Base-by-base conservation (phyloP, 2,888 invertebrate genomes). In the Augochlorella aurata region DNA sequence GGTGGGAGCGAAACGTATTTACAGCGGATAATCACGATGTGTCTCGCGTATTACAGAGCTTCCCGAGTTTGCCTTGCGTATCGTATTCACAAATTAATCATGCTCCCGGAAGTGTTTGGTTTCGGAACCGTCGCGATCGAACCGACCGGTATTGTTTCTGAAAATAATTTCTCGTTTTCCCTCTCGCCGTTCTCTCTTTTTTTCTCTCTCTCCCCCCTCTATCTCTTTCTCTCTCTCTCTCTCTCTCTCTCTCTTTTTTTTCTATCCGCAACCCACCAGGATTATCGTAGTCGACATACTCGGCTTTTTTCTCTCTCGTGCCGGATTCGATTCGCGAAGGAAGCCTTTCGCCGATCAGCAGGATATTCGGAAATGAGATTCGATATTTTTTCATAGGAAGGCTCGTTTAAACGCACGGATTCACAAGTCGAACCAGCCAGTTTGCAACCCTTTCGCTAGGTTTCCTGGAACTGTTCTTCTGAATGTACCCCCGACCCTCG, bases 1-100 rank as follows among this genome's bases (percentile, higher is more conserved):
- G 63, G 38, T 38, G 63, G 63, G 63, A 38, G 63, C 38, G 49
- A 61, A 52, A 87, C 83, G 83, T 89, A 87, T 90, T 90, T 87
- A 88, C 78, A 80, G 80, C 77, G 82, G 86, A 88, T 89, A 89
- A 89, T 88, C 84, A 86, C 77, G 82, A 87, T 72, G 84, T 84
- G 87, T 81, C 79, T 86, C 78, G 82, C 86, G 88, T 89, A 86
- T 90, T 90, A 88, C 74, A 78, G 79, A 86, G 85, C 83, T 88
- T 86, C 83, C 66, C 75, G 77, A 72, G 78, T 76, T 69, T 73
- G 74, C 65, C 61, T 66, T 58, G 80, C 67, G 81, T 74, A 73
- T 74, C 85, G 72, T 71, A 78, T 77, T 74, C 70, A 45, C 77
- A 73, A 80, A 83, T 79, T 80, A 83, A 84, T 80, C 76, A 73